Percentiles rank a stretch among this genome's conserved stretches.
Evolutionary conservation across 2,888 invertebrate genomes (phyloP).

Genomic region (Nemurella pictetii): DNA sequence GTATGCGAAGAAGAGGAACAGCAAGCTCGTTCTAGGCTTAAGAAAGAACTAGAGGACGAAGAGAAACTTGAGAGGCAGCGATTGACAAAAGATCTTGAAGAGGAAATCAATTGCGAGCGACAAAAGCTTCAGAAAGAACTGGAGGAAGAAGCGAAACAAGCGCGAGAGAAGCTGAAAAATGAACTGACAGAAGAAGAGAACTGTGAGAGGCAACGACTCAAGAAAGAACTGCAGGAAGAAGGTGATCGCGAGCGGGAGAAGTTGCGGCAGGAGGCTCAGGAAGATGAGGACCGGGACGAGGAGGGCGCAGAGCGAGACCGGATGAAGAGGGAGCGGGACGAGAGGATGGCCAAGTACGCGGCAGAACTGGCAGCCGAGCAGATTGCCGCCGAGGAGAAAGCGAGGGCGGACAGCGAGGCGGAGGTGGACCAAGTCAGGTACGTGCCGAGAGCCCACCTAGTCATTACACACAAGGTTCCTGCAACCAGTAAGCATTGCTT

Average conservation of each 20-base stretch:
- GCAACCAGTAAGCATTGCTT: too few species aligned
- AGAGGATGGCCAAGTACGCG: background rate
- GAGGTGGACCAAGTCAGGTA: background rate
- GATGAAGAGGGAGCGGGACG: background rate
- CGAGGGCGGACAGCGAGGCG: constrained; percentile 50
- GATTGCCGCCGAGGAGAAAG: constrained; percentile 54
- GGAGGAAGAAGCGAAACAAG: constrained; percentile 52
- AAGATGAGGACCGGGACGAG: background rate
- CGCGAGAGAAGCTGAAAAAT: background rate
- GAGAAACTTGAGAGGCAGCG: constrained; percentile 28
- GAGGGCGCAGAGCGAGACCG: background rate
- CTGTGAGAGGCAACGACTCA: background rate
- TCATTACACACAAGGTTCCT: too few species aligned
- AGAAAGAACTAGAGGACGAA: constrained; percentile 26
- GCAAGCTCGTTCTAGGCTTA: background rate
- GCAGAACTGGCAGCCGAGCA: constrained; percentile 49
- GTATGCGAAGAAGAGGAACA: constrained; percentile 22
- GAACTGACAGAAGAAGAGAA: background rate
- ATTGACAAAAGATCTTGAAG: constrained; percentile 7
- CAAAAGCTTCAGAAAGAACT: constrained; percentile 45
- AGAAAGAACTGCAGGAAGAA: too few species aligned
- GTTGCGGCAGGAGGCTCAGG: background rate
- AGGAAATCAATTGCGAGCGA: background rate
- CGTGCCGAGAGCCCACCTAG: too few species aligned
- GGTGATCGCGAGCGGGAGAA: background rate